These are phyloP conservation scores for Rhyacophila evoluta DNA, from an alignment of 2,888 invertebrate genomes.

Conservation along the genomic window DNA sequence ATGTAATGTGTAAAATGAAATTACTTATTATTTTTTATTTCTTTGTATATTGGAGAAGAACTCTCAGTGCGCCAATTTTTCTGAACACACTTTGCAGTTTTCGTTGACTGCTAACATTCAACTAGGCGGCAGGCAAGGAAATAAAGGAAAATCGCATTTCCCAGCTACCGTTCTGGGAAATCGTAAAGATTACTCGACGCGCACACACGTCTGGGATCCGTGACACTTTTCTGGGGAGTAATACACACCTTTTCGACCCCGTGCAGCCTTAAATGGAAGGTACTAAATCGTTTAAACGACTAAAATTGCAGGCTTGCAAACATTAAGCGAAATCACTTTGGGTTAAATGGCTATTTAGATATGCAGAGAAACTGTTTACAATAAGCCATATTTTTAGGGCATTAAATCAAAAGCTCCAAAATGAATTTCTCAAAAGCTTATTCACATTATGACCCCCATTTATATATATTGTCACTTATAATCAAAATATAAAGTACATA, in stretches of 20 bases:
- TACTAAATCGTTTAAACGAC: slow-evolving; percentile 7
- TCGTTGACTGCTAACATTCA: background rate
- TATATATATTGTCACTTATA: too few species aligned
- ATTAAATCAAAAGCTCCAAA: too few species aligned
- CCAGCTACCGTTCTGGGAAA: background rate
- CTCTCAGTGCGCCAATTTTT: background rate
- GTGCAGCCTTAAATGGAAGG: background rate
- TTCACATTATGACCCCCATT: too few species aligned
- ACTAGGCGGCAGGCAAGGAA: background rate
- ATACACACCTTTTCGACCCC: slow-evolving; percentile 15
- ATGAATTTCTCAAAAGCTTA: too few species aligned
- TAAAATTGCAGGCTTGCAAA: slow-evolving; percentile 3
- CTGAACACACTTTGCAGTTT: slow-evolving; percentile 6
- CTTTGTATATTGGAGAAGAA: background rate
- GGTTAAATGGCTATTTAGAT: slow-evolving; percentile 1
- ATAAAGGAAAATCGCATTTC: slow-evolving; percentile 22
- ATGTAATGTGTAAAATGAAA: too few species aligned
- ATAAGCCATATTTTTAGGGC: too few species aligned
- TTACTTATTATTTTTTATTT: too few species aligned
- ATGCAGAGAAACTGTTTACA: background rate
- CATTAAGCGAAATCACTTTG: background rate
- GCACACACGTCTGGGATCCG: background rate
- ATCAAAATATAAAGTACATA: too few species aligned
- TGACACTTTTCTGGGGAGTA: slow-evolving; percentile 11
- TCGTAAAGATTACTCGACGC: slow-evolving; percentile 22